A percentile compares a stretch with the other conserved stretches of the same genome.
These are phyloP conservation scores for Andrena dorsata DNA, from an alignment of 2,888 invertebrate species.

Conservation along the genomic window DNA sequence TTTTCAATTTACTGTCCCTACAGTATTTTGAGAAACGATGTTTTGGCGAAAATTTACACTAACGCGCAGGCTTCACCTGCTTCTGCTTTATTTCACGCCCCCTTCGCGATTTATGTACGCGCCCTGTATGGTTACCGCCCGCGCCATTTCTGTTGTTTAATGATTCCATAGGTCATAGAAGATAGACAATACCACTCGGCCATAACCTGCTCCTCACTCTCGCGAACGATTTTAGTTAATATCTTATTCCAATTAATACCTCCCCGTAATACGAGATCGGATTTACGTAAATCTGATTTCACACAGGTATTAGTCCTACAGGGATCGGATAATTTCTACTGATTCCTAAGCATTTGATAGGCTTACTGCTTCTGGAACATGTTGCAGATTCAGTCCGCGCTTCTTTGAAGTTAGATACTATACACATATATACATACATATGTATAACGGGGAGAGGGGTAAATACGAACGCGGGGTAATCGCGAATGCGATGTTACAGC, in stretches of 20 bases:
- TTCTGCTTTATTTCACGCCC: background rate
- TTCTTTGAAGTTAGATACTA: background rate
- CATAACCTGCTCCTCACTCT: background rate
- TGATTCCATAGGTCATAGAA: background rate
- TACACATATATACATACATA: background rate
- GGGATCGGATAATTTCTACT: slow-evolving; percentile 11
- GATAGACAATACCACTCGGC: background rate
- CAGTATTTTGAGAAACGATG: slow-evolving; percentile 19
- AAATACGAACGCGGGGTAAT: too few species aligned
- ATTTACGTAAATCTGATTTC: slow-evolving; percentile 4
- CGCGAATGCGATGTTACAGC: too few species aligned
- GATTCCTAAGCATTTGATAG: slow-evolving; percentile 24
- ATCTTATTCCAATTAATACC: slow-evolving; percentile 11
- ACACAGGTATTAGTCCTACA: background rate
- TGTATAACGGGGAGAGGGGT: too few species aligned
- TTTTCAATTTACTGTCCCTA: slow-evolving; percentile 4
- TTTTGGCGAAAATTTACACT: slow-evolving; percentile 17
- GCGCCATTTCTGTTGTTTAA: slow-evolving; percentile 17
- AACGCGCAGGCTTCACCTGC: slow-evolving; percentile 2
- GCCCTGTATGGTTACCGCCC: slow-evolving; percentile 13
- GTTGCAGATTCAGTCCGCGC: slow-evolving; percentile 1
- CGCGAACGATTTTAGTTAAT: too few species aligned
- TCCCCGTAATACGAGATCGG: background rate
- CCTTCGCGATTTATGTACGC: slow-evolving; percentile 14
- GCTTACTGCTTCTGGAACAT: slow-evolving; percentile 7